These are phyloP conservation scores for Epinotia bilunana DNA, from an alignment of 2,888 invertebrate genomes.

Conservation along the genomic window DNA sequence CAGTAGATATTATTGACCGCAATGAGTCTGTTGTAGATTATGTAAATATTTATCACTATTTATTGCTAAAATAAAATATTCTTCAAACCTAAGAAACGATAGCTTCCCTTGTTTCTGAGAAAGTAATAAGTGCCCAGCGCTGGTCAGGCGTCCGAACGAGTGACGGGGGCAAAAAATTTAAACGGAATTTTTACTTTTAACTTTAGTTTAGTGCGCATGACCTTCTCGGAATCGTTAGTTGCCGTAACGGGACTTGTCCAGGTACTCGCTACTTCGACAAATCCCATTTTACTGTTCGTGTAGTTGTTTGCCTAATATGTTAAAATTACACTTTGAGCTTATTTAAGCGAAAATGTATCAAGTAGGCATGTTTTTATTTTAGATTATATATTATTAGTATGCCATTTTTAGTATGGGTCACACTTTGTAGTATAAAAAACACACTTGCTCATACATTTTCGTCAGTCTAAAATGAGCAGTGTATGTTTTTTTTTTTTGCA, in stretches of 20 bases:
- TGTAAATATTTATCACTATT: background rate
- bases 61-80: conserved; percentile 6
- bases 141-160: conserved; percentile 50
- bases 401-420: too few relatives aligned
- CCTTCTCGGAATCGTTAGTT: conserved; percentile 79
- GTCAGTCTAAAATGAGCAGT: too few relatives aligned
- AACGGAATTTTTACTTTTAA: conserved; percentile 70
- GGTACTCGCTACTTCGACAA: conserved; percentile 61
- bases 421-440: too few relatives aligned
- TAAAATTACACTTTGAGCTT: background rate
- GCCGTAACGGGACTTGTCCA: conserved; percentile 77
- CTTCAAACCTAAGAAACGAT: conserved; percentile 15
- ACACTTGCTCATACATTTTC: too few relatives aligned
- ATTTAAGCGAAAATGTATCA: too few relatives aligned
- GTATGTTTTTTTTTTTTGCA: too few relatives aligned
- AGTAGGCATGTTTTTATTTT: background rate
- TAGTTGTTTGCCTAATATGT: conserved; percentile 10
- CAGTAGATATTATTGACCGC: too few relatives aligned
- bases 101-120: conserved; percentile 35
- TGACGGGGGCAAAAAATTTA: conserved; percentile 67
- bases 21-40: too few relatives aligned
- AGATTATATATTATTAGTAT: too few relatives aligned
- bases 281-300: conserved; percentile 45
- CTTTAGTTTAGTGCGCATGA: conserved; percentile 74
- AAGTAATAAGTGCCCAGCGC: conserved; percentile 52